Evolutionary conservation across 2,888 invertebrate species (phyloP).

Genomic region (Acleris holmiana): DNA sequence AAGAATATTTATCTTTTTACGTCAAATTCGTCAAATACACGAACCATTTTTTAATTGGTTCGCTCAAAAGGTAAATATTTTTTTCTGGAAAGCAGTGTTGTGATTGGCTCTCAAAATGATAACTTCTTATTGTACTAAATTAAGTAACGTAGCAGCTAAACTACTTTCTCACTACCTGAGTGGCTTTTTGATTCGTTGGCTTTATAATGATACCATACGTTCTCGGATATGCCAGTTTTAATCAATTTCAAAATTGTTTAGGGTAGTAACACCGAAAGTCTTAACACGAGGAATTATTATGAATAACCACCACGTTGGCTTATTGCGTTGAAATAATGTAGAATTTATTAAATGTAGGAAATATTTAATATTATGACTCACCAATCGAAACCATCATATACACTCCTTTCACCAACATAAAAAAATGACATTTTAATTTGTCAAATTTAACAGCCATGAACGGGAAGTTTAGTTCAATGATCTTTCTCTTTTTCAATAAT

Average conservation of each 20-base stretch:
- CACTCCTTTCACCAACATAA: slow-evolving; percentile 36
- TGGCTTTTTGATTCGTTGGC: slow-evolving; percentile 1
- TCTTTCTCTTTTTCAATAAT: background rate
- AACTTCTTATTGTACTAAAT: slow-evolving; percentile 15
- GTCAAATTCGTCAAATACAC: slow-evolving; percentile 78
- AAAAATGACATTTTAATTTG: slow-evolving; percentile 30
- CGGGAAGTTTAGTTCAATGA: slow-evolving; percentile 19
- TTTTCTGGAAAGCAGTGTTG: slow-evolving; percentile 19
- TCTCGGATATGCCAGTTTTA: background rate
- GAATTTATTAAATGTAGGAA: too few relatives aligned
- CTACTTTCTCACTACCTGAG: background rate
- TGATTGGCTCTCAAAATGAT: slow-evolving; percentile 38
- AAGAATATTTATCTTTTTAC: slow-evolving; percentile 66
- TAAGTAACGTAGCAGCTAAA: background rate
- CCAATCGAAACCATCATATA: slow-evolving; percentile 6
- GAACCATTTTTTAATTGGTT: slow-evolving; percentile 69
- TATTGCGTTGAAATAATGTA: too few relatives aligned
- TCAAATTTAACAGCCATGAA: slow-evolving; percentile 30
- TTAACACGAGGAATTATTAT: too few relatives aligned
- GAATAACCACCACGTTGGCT: too few relatives aligned
- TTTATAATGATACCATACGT: slow-evolving; percentile 1
- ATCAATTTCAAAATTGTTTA: background rate
- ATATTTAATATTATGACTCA: slow-evolving; percentile 1
- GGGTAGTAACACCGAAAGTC: background rate
- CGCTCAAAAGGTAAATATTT: slow-evolving; percentile 13